Evolutionary conservation across 2,113 vertebrate genomes (phyloP), one percentile per base, ranked within the genome.

Genomic region (Myrmophylax atrothorax): DNA sequence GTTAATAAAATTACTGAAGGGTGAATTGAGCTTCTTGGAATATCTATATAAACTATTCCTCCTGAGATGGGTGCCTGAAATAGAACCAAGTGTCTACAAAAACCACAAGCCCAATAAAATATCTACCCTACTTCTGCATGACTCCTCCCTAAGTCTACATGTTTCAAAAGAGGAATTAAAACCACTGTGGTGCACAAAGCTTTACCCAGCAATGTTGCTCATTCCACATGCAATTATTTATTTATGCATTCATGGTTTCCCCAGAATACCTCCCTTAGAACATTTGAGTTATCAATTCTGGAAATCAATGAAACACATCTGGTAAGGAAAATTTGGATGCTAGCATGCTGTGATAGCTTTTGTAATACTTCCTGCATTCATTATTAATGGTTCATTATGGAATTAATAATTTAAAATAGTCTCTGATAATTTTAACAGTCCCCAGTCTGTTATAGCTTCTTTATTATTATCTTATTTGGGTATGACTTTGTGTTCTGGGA

Each of bases 401-500:
- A 96, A 96, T 98, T 96, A 98, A 98, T 98, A 98, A 98, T 98
- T 98, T 97, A 98, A 90, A 86, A 56, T 84, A 69, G 52, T 94
- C 74, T 95, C 91, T 95, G 95, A 96, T 98, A 93, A 97, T 97
- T 97, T 96, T 83, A 85, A 97, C 96, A 92, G 89, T 96, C 68
- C 74, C 63, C 50, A 91, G 84, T 94, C 95, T 96, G 69, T 93
- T 97, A 94, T 64, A 66, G 47, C 1, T 1, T 58, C 84, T n/a
- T 82, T 70, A 75, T 87, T 47, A 49, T 75, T 42, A 31, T 49
- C 33, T 69, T 94, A 37, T 92, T 80, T 77, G 42, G 35, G 9
- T 90, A 52, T 67, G 76, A 70, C 50, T 88, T 66, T 73, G 25
- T 91, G 59, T 90, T 91, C 72, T 80, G 63, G 38, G 53, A 59